Evolutionary conservation across 2,797 vertebrate species (phyloP), one percentile per base, ranked within the genome.

Genomic region (Melanotaenia nigrans): DNA sequence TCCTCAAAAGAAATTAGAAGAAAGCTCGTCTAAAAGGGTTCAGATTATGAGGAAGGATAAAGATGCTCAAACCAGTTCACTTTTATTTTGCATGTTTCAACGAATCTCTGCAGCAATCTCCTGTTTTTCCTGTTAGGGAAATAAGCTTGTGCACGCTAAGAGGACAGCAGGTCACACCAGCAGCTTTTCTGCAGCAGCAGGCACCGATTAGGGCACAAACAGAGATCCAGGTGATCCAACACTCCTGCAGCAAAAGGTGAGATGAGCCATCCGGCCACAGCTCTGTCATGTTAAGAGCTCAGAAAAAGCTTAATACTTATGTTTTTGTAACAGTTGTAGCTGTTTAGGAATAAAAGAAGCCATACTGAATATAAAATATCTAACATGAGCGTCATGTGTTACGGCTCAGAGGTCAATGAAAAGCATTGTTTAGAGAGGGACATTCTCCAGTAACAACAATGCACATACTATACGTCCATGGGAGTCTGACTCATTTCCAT

Each of bases 361-460:
- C 12, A 40, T 14, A 13, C 3, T 40, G 40, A 42, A 16, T 5
- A 42, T 3, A 42, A 18, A 42, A 42, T 18, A 42, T 42, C 40
- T 3, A 42, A 42, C 40, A 42, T 42, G 40, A 42, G 47, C 24
- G 5, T 25, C 51, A 53, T 25, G 40, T 71, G 28, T 57, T 51
- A 22, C 6, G 11, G 33, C 65, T 49, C 16, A 53, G 35, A 77
- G 53, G 61, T 65, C 67, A 79, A 71, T 75, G 42, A 71, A 76
- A 65, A 60, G 63, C 49, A 66, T 66, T 45, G 74, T 82, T 73
- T 25, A 30, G 4, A 10, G 24, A 32, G 20, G 54, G 22, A 33
- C 22, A 59, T 64, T 24, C 68, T 40, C 24, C 63, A 60, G 45
- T 18, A 42, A 28, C 75, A 74, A 87, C 78, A 75, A 65, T 71